These are phyloP conservation scores for Coturnix japonica DNA, from an alignment of 2,113 vertebrate species.

Conservation along the genomic window DNA sequence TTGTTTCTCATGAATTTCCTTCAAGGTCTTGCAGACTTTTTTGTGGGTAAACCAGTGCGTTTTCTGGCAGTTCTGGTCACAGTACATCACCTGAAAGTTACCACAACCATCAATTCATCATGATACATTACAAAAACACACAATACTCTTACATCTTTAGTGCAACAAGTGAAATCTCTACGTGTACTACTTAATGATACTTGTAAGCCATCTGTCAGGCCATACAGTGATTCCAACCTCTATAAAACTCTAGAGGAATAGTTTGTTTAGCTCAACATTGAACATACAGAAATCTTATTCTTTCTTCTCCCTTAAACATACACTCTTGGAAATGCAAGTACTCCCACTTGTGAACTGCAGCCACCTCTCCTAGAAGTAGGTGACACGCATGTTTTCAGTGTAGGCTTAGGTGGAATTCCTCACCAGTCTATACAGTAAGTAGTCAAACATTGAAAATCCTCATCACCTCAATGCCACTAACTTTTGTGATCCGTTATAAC, in stretches of 20 bases:
- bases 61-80: slow-evolving; percentile 92
- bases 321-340: background rate
- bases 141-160: background rate
- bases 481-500: background rate
- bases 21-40: slow-evolving; percentile 90
- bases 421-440: background rate
- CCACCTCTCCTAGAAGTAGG: background rate
- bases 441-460: background rate
- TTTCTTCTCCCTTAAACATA: background rate
- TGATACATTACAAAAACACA: background rate
- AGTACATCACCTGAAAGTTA: slow-evolving; percentile 90
- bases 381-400: background rate
- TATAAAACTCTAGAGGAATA: background rate
- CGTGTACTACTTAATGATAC: background rate
- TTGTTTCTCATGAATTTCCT: slow-evolving; percentile 88
- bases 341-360: background rate
- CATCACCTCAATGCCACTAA: background rate
- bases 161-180: background rate
- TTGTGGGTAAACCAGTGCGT: slow-evolving; percentile 98
- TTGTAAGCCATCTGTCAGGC: background rate
- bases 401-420: background rate
- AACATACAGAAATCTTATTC: background rate
- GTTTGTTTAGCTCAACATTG: background rate
- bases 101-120: background rate
- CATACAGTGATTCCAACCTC: background rate